These are phyloP conservation scores for Hirtodrosophila confusa DNA, from an alignment of 2,888 invertebrate genomes.

Conservation along the genomic window DNA sequence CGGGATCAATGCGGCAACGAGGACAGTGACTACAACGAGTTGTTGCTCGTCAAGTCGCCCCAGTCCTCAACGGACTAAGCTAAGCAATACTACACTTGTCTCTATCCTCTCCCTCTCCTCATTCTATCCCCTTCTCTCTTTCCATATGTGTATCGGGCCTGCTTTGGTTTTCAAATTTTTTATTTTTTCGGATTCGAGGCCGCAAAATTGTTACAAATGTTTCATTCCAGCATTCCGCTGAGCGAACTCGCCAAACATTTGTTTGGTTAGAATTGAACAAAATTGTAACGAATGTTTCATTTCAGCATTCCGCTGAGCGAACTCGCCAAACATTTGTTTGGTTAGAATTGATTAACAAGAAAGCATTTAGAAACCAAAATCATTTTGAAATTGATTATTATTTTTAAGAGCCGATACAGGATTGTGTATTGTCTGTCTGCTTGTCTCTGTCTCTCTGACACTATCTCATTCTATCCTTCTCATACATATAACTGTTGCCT, in stretches of 20 bases:
- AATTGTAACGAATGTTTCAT: not conserved
- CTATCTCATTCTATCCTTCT: not conserved
- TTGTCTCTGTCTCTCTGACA: conserved; percentile 6
- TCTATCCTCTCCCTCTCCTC: not conserved
- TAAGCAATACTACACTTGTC: not conserved
- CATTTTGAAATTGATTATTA: no score
- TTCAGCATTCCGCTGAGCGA: conserved; percentile 1
- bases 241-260: no score
- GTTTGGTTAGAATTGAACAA: no score
- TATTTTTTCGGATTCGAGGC: no score
- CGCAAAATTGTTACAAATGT: not conserved
- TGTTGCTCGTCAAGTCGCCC: conserved; percentile 82
- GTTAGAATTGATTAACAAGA: not conserved
- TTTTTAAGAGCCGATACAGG: not conserved
- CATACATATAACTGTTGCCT: conserved; percentile 33
- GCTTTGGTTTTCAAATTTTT: conserved; percentile 4
- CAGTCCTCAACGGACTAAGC: conserved; percentile 81
- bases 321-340: no score
- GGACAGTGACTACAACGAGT: conserved; percentile 84
- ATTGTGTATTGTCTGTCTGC: conserved; percentile 1
- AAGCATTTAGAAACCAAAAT: no score
- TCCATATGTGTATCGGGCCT: not conserved
- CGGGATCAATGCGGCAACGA: conserved; percentile 83
- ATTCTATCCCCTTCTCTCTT: not conserved
- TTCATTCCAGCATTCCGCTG: conserved; percentile 5